Evolutionary conservation across 2,888 invertebrate species (phyloP).

Genomic region (Sclerodermus sp.): DNA sequence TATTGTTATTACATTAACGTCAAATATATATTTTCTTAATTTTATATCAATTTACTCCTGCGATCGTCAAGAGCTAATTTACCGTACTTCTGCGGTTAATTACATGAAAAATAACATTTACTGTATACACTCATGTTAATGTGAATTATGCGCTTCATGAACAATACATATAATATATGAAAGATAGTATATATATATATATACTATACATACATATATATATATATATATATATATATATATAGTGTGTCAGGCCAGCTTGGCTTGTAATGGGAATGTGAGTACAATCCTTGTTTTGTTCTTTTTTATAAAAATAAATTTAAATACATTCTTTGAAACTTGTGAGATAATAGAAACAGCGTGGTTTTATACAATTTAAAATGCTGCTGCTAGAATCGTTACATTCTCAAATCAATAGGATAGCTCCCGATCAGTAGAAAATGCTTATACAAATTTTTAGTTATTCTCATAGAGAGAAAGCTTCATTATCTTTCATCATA

Average conservation of each 20-base stretch:
- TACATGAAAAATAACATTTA: conserved; percentile 51
- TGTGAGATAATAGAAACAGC: conserved; percentile 40
- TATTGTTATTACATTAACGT: conserved; percentile 54
- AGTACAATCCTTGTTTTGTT: conserved; percentile 26
- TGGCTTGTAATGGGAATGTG: conserved; percentile 48
- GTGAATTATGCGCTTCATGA: conserved; percentile 44
- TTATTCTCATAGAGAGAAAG: conserved; percentile 3
- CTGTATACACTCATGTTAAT: conserved; percentile 46
- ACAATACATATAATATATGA: conserved; percentile 45
- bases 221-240: too few relatives aligned
- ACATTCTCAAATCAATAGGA: conserved; percentile 16
- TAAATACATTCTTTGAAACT: conserved; percentile 42
- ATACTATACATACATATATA: too few relatives aligned
- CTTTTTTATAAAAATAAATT: conserved; percentile 47
- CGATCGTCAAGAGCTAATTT: conserved; percentile 31
- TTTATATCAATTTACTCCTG: conserved; percentile 37
- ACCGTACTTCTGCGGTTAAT: conserved; percentile 38
- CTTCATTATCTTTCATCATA: too few relatives aligned
- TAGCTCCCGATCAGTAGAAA: conserved; percentile 19
- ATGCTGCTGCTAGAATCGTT: conserved; percentile 17
- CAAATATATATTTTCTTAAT: conserved; percentile 45
- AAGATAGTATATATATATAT: too few relatives aligned
- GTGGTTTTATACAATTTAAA: conserved; percentile 27
- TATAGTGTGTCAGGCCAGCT: conserved; percentile 43
- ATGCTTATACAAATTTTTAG: conserved; percentile 16